Evolutionary conservation across 2,888 invertebrate species (phyloP), one percentile per base, ranked within the genome.

Genomic region (Cryptus armator): DNA sequence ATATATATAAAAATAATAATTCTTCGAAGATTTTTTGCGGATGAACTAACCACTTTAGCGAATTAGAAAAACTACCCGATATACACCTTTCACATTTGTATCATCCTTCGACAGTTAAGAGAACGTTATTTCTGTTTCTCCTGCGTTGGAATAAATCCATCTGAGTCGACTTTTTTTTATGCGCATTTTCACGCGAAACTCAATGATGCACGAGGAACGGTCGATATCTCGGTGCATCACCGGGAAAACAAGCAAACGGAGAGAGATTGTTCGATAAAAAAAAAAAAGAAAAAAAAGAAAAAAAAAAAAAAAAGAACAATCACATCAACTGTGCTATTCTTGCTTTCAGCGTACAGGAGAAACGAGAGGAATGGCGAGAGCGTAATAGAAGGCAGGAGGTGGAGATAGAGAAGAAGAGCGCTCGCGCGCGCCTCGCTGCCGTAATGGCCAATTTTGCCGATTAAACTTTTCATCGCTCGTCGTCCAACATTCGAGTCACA

Each of bases 371-470:
- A 29, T 16, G 74, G 12, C 24, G 44, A 43, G 44, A 43, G 64
- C 66, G 51, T 10, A 19, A 37, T 62, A 62, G 62, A 53, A 71
- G 16, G 71, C 7, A 16, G 12, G 67, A 19, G 37, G n/a, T 14
- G 24, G 48, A 53, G 32, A 77, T 64, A 62, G 68, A 53, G 81
- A 46, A 53, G 72, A 24, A 64, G 48, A 16, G 64, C 48, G 59
- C 48, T 53, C 43, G 66, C 48, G 67, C 62, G 70, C 24, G 24
- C 24, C 24, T 24, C 2, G 62, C 70, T 68, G 62, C 68, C 78
- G 74, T 79, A 85, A 83, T 78, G 70, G 81, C 81, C 84, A 85
- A 85, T 85, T 85, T 85, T 71, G 64, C 56, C 75, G 75, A 81
- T 85, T 85, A 85, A 85, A 81, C 81, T 81, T 85, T 84, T 81